Base-by-base conservation (phyloP, 2,113 vertebrate species). In the Atrichornis clamosus region DNA sequence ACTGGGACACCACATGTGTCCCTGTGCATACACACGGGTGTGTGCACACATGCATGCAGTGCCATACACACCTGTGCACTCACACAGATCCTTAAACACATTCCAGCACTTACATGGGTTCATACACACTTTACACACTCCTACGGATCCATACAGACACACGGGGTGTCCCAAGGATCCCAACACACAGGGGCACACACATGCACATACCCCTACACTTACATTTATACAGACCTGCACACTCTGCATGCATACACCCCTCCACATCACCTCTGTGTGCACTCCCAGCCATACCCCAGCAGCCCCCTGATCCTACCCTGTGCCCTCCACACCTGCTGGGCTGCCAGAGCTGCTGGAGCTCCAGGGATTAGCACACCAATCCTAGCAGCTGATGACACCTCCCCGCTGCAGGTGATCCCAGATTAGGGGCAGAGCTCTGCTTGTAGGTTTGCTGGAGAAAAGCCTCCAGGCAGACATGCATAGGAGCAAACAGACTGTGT, bases 11-110 rank as follows among this genome's bases (percentile, higher is more conserved):
- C 26, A 41, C 24, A 19, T 0, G 0, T 33, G 41, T 39, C 55
- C 33, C 24, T 68, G 1, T 10, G 50, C 17, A 17, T 4, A n/a
- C 21, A 44, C 42, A 30, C 0, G 0, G 15, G n/a, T 56, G 42
- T 44, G 42, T 20, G 67, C 72, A 37, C 13, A 32, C 21, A 42
- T 11, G 32, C 1, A 0, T 12, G 5, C 1, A 2, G 37, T 33
- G 42, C 35, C n/a, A 35, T 11, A 23, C 32, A 27, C 56, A 56
- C 37, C 13, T 4, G 30, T 30, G n/a, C 14, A 47, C 4, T n/a
- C 30, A 15, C 3, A 15, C 1, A n/a, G n/a, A n/a, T n/a, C n/a
- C n/a, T n/a, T n/a, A n/a, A n/a, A n/a, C n/a, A n/a, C n/a, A n/a
- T n/a, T n/a, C n/a, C n/a, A n/a, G n/a, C 14, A 47, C 4, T n/a